phyloP scores from a whole-genome alignment of 2,888 invertebrate species.

The Dasysyrphus tricinctus region DNA sequence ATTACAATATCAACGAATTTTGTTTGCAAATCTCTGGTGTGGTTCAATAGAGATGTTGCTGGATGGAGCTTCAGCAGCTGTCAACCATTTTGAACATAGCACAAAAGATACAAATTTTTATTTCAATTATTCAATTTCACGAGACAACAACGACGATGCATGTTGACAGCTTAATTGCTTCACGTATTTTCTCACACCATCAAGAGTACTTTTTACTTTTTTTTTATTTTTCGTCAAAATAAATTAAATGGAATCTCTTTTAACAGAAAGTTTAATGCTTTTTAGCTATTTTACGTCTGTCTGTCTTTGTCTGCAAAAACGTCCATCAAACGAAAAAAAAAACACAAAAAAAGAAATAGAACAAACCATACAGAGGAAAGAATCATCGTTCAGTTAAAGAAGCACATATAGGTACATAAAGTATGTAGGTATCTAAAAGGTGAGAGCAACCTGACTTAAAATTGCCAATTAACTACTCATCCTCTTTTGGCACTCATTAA shows the following conservation, averaged over 20 bases:
- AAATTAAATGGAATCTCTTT: conserved; percentile 32
- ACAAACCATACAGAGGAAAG: background rate
- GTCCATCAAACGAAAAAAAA: conserved; percentile 5
- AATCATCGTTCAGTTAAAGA: background rate
- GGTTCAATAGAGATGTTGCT: background rate
- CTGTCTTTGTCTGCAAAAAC: background rate
- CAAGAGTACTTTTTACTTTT: background rate
- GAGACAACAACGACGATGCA: conserved; percentile 29
- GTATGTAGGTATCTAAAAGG: conserved; percentile 22
- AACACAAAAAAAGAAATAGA: background rate
- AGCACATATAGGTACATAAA: background rate
- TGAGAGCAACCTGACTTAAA: conserved; percentile 54
- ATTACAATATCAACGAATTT: conserved; percentile 37
- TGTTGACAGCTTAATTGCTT: conserved; percentile 59
- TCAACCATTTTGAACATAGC: background rate
- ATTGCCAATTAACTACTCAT: conserved; percentile 58
- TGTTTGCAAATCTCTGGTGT: background rate
- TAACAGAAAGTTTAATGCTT: conserved; percentile 4
- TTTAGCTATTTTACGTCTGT: conserved; percentile 9
- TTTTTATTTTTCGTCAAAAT: background rate
- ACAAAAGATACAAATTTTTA: conserved; percentile 14
- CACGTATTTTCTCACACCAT: conserved; percentile 24
- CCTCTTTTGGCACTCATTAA: conserved; percentile 64
- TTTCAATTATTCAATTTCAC: conserved; percentile 61
- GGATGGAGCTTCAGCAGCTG: conserved; percentile 2